These are phyloP conservation scores for Megaceryle alcyon DNA, from an alignment of 2,797 vertebrate genomes.

Conservation along the genomic window DNA sequence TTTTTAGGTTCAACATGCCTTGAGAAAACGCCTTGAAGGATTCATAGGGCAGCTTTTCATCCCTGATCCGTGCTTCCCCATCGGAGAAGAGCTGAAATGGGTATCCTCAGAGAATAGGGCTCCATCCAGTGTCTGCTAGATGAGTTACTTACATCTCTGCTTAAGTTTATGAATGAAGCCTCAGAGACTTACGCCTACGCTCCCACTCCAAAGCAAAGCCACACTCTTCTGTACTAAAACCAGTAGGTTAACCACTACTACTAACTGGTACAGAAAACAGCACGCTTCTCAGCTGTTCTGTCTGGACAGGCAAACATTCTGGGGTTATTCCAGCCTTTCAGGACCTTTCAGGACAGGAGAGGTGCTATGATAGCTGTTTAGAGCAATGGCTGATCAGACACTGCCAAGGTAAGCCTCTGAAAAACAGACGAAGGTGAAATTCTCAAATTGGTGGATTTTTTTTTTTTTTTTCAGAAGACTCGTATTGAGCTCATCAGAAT, in stretches of 20 bases:
- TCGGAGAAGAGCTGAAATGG: fast-evolving
- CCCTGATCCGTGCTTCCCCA: not conserved
- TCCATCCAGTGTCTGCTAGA: slow-evolving; percentile 25
- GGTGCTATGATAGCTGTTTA: fast-evolving
- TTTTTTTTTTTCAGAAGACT: not conserved
- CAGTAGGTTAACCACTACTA: fast-evolving
- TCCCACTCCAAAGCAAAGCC: not conserved
- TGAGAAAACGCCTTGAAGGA: not conserved
- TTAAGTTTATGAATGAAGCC: fast-evolving
- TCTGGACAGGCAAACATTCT: not conserved
- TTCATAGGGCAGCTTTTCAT: not conserved
- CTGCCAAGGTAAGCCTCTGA: not conserved
- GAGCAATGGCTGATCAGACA: not conserved
- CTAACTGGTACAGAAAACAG: not conserved
- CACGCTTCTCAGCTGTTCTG: not conserved
- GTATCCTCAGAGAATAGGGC: not conserved
- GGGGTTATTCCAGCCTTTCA: not conserved
- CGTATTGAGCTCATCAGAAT: not conserved
- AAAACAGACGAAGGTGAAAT: not conserved
- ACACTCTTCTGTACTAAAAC: fast-evolving
- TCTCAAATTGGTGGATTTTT: not conserved
- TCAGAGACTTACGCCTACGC: not conserved
- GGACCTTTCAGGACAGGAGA: not conserved
- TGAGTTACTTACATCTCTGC: not conserved
- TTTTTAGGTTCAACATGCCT: not conserved